Conservation (phyloP, 1,140 invertebrate genomes). For the Drosophila ambigua region DNA sequence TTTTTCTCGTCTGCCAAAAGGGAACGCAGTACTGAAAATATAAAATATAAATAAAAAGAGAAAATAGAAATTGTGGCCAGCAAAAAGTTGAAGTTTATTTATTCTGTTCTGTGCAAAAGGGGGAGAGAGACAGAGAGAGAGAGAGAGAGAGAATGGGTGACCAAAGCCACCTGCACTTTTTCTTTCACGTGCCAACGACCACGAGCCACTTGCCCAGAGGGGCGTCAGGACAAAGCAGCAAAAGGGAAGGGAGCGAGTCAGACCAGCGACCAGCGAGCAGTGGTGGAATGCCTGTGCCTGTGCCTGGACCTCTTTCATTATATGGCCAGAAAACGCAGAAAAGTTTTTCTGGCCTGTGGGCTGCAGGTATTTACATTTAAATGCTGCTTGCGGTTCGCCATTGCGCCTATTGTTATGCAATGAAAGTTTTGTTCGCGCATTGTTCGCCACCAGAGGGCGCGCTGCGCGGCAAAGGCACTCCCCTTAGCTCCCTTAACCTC, state of each 20-base stretch:
- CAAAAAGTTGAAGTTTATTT: constrained; percentile 78
- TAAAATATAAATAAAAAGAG: neutral
- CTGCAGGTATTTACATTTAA: constrained; percentile 80
- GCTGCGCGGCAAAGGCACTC: neutral
- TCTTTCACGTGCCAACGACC: constrained; percentile 73
- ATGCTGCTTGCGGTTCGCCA: constrained; percentile 74
- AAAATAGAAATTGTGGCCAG: constrained; percentile 53
- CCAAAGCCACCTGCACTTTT: constrained; percentile 76
- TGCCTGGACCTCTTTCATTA: constrained; percentile 38
- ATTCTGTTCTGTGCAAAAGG: constrained; percentile 42
- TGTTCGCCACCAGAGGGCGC: constrained; percentile 24
- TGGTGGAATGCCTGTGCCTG: constrained; percentile 44
- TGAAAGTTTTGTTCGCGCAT: constrained; percentile 68
- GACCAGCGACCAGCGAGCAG: neutral
- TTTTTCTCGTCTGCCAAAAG: constrained; percentile 47
- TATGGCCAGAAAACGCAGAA: constrained; percentile 65
- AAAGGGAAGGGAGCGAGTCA: neutral
- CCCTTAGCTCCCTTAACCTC: constrained; percentile 21
- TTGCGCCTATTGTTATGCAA: constrained; percentile 80
- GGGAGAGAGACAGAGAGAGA: neutral
- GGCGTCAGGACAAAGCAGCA: neutral
- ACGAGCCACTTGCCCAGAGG: constrained; percentile 41
- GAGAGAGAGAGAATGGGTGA: constrained; percentile 18
- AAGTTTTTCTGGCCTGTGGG: constrained; percentile 66
- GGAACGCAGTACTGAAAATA: constrained; percentile 6